Evolutionary conservation across 2,888 invertebrate species (phyloP), one percentile per base, ranked within the genome.

Genomic region (Agrilus mali): DNA sequence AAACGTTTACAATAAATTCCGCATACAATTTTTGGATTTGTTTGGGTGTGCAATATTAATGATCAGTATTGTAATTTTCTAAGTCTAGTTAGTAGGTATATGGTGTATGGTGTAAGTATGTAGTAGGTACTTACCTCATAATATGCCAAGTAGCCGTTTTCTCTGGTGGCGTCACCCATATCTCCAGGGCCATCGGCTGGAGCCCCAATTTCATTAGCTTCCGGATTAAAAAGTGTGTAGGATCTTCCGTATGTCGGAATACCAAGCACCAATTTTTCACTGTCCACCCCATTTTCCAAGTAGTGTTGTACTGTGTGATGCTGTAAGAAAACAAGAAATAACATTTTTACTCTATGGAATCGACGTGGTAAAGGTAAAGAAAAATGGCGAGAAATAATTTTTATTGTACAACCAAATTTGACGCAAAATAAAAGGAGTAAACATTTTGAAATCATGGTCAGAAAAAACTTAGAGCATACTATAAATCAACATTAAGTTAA

Each of bases 171-270:
- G 45, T 88, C 88, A 4, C 93, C 93, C 64, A 89, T 86, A 44
- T 83, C 84, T 0, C 93, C 93, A 0, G 93, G 90, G 0, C 90
- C 92, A 59, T 90, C 89, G 0, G 92, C 82, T 0, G 90, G 88
- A 0, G 90, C 76, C 0, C 90, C 92, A n/a, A 92, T 74, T 45
- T 86, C 86, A 3, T 79, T 80, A 1, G 86, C 86, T 22, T 88
- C 87, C 37, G 83, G 79, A 64, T 90, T 90, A 60, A 86, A 83
- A 42, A 93, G 70, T 0, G 92, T 92, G 65, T 87, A 94, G 0
- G 92, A 88, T 37, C 93, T 75, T 2, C 93, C 92, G 56, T 92
- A 92, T 0, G 89, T 88, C 1, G 90, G 90, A 43, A 92, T 87
- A 20, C 90, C 92, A 3, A 92, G 66, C 1, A 90, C 82, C 10